These are phyloP conservation scores for Sinocyclocheilus anshuiensis DNA, from an alignment of 2,113 vertebrate species.

Conservation along the genomic window DNA sequence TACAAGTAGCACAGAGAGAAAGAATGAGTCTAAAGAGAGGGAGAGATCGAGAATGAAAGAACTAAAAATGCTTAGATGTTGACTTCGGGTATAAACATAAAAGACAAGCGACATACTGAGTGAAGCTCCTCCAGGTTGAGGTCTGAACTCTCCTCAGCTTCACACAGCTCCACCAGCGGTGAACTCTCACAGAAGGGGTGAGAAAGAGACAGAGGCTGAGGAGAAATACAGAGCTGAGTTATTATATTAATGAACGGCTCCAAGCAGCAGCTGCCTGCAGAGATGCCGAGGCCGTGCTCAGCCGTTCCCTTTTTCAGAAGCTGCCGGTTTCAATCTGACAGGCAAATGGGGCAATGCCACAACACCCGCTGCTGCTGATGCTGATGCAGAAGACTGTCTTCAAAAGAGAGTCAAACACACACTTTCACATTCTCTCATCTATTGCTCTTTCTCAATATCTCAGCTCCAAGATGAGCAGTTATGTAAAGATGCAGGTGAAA, in stretches of 20 bases:
- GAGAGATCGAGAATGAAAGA: slow-evolving; percentile 58
- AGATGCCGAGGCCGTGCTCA: slow-evolving; percentile 20
- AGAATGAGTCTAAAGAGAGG: slow-evolving; percentile 18
- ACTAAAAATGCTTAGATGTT: slow-evolving; percentile 66
- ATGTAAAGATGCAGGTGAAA: not conserved
- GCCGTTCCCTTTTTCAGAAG: slow-evolving; percentile 19
- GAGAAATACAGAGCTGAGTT: slow-evolving; percentile 44
- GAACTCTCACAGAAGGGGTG: slow-evolving; percentile 65
- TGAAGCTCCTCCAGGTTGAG: slow-evolving; percentile 50
- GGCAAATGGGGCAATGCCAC: slow-evolving; percentile 36
- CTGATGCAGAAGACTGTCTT: slow-evolving; percentile 14
- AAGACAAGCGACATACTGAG: slow-evolving; percentile 12
- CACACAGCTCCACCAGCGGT: slow-evolving; percentile 64
- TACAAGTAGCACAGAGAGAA: slow-evolving; percentile 62
- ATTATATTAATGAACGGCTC: slow-evolving; percentile 65
- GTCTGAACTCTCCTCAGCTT: slow-evolving; percentile 62
- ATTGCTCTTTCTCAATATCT: not conserved
- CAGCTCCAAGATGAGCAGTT: not conserved
- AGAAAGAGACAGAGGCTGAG: slow-evolving; percentile 47
- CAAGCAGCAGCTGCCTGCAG: slow-evolving; percentile 36
- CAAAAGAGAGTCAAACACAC: not conserved
- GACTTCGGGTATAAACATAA: slow-evolving; percentile 66
- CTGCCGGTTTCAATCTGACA: slow-evolving; percentile 36
- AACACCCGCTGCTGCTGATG: slow-evolving; percentile 22
- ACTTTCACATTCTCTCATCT: not conserved